A percentile compares a stretch with the other conserved stretches of the same genome.
Evolutionary conservation across 1,140 invertebrate species (phyloP).

Genomic region (Bombus confusus): DNA sequence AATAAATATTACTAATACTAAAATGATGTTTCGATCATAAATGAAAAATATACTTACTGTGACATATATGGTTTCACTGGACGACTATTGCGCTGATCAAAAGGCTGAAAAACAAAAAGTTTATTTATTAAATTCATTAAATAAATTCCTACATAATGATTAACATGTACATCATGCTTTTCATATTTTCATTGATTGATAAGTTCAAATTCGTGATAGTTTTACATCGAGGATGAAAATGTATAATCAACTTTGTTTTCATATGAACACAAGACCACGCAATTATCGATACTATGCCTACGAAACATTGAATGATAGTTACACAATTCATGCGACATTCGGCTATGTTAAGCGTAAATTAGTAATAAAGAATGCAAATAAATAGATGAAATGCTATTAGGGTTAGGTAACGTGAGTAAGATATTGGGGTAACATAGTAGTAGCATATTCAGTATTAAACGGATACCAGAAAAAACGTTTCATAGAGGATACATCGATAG

Average conservation of each 20-base stretch:
- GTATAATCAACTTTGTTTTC: neutral
- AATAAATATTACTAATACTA: too few species aligned
- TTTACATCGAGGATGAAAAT: neutral
- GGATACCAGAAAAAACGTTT: neutral
- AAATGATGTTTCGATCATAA: neutral
- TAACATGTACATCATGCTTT: slow-evolving; percentile 19
- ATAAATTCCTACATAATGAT: neutral
- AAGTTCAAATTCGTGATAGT: neutral
- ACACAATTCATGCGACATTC: slow-evolving; percentile 54
- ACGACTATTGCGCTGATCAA: slow-evolving; percentile 77
- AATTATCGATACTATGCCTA: slow-evolving; percentile 6
- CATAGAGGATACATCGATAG: neutral
- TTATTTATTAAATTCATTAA: neutral
- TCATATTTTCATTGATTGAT: neutral
- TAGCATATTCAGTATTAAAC: neutral
- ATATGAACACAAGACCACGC: neutral
- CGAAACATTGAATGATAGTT: neutral
- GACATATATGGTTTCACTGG: slow-evolving; percentile 87
- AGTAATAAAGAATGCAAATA: neutral
- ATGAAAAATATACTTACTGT: slow-evolving; percentile 83
- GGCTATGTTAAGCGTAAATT: slow-evolving; percentile 54
- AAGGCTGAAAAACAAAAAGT: slow-evolving; percentile 75
- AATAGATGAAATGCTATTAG: slow-evolving; percentile 39
- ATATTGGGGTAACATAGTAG: too few species aligned
- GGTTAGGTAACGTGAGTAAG: neutral